Evolutionary conservation across 2,797 vertebrate species (phyloP).

Genomic region (Anguilla pacifica): DNA sequence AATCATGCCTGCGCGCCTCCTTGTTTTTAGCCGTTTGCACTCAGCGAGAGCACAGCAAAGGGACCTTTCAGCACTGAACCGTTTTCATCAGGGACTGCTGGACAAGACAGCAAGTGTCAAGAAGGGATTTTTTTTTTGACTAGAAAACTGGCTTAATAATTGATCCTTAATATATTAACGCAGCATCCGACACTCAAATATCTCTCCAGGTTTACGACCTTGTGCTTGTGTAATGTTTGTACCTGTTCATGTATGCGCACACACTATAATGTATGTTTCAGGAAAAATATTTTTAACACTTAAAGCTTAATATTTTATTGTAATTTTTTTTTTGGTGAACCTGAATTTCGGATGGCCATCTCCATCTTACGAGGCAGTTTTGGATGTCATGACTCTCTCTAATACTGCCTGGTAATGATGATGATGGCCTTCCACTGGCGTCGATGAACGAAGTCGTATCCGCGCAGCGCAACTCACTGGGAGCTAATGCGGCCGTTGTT

Average conservation of each 20-base stretch:
- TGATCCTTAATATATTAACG: too few species aligned
- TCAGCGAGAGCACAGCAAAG: neutral
- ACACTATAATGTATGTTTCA: neutral
- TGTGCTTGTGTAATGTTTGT: neutral
- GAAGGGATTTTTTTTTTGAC: neutral
- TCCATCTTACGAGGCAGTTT: slow-evolving; percentile 93
- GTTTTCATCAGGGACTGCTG: neutral
- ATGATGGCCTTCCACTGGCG: slow-evolving; percentile 70
- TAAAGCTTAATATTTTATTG: neutral
- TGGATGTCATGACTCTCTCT: slow-evolving; percentile 82
- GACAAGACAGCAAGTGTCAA: neutral
- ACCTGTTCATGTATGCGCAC: neutral
- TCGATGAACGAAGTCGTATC: slow-evolving; percentile 23
- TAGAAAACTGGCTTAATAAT: neutral
- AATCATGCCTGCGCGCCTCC: neutral
- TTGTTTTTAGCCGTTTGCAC: neutral
- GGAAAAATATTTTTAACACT: neutral
- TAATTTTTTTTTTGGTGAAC: neutral
- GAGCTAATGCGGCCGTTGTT: neutral
- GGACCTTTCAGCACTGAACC: neutral
- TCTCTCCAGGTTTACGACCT: neutral
- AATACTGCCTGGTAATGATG: slow-evolving; percentile 97
- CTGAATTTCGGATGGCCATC: slow-evolving; percentile 65
- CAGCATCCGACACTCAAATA: neutral
- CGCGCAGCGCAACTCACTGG: neutral